phyloP scores from a whole-genome alignment of 2,113 vertebrate species.

The Romanogobio albipinnatus region DNA sequence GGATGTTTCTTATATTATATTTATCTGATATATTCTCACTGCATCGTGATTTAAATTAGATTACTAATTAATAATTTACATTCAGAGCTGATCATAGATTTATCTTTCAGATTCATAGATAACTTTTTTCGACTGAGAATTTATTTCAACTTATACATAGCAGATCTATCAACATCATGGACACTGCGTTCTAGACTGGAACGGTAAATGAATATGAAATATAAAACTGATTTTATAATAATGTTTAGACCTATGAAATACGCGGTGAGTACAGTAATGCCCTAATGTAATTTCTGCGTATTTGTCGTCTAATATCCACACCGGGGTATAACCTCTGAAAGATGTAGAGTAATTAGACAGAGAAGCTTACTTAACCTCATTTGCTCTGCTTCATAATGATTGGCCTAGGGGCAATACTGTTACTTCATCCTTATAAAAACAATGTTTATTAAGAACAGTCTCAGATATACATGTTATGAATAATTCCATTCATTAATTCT shows the following conservation, averaged over 20 bases:
- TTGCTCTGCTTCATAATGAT: conserved; percentile 73
- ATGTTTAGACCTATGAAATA: not conserved
- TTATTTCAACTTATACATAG: not conserved
- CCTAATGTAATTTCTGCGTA: conserved; percentile 52
- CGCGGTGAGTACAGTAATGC: not conserved
- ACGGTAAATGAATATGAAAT: not conserved
- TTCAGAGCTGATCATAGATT: not conserved
- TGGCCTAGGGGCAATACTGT: conserved; percentile 70
- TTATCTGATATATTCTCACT: not conserved
- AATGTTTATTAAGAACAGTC: conserved; percentile 78
- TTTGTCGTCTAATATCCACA: conserved; percentile 59
- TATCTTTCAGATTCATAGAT: not conserved
- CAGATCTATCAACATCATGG: not conserved
- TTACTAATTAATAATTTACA: not conserved
- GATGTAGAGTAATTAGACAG: conserved; percentile 73
- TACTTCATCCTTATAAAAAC: conserved; percentile 80
- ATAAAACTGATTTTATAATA: conserved; percentile 10
- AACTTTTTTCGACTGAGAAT: not conserved
- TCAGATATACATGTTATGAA: conserved; percentile 75
- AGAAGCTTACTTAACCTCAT: conserved; percentile 77
- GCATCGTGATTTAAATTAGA: not conserved
- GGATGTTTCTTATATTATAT: not conserved
- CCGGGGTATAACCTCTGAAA: conserved; percentile 65
- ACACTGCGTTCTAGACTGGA: not conserved
- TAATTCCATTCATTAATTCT: conserved; percentile 81